A percentile compares a stretch with the other conserved stretches of the same genome.
phyloP scores from a whole-genome alignment of 2,797 vertebrate species.

The Sebastes itinus region DNA sequence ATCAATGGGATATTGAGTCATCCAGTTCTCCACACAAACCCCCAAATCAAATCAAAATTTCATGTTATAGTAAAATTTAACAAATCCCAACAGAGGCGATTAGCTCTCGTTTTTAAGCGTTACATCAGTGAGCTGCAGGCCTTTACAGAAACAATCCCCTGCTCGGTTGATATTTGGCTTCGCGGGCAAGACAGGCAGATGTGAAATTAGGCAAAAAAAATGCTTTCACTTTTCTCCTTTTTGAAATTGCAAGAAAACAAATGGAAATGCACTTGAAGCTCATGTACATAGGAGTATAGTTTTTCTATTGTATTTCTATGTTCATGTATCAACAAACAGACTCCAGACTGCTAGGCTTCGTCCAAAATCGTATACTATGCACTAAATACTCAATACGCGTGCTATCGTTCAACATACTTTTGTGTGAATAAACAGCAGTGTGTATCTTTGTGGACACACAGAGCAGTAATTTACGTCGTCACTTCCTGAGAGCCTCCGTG shows the following conservation, averaged over 20 bases:
- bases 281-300: too few relatives aligned
- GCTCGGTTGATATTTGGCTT: constrained; percentile 7
- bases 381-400: too few relatives aligned
- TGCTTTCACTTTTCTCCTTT: not conserved
- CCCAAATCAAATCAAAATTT: not conserved
- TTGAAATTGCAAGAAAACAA: not conserved
- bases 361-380: too few relatives aligned
- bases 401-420: too few relatives aligned
- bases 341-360: too few relatives aligned
- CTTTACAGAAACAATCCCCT: not conserved
- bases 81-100: not conserved
- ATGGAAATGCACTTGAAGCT: not conserved
- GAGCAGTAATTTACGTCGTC: fast-evolving
- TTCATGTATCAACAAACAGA: too few relatives aligned
- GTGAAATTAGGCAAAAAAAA: not conserved
- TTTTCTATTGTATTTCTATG: too few relatives aligned
- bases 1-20: constrained; percentile 5
- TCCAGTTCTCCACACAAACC: not conserved
- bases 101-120: constrained; percentile 1
- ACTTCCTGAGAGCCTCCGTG: too few relatives aligned
- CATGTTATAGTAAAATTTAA: not conserved
- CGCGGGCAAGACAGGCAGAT: not conserved
- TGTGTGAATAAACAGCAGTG: too few relatives aligned
- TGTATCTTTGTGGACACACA: too few relatives aligned
- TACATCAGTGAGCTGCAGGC: not conserved